Conservation (phyloP, 2,888 invertebrate genomes). For the Homarus gammarus region DNA sequence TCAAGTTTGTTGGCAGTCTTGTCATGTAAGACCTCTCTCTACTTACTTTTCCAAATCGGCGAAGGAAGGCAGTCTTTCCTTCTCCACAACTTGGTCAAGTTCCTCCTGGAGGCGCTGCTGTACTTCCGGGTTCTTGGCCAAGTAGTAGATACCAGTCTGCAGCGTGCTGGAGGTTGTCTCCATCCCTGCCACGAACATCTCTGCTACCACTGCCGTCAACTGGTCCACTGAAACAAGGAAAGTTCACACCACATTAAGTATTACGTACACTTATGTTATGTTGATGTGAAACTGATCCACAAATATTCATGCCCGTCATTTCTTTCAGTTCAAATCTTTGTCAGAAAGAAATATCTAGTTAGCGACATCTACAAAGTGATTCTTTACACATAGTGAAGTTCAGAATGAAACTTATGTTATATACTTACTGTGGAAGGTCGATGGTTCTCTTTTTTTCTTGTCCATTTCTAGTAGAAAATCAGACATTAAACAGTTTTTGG, state of each 20-base stretch:
- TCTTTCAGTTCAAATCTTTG: too few species aligned
- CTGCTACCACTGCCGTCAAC: neutral
- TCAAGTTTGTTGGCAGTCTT: too few species aligned
- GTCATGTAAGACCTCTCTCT: neutral
- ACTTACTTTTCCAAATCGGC: conserved; percentile 6
- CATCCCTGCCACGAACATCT: conserved; percentile 24
- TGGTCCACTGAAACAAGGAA: neutral
- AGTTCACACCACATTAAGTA: neutral
- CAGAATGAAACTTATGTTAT: neutral
- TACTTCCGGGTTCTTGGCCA: conserved; percentile 18
- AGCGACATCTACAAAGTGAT: too few species aligned
- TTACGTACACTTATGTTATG: neutral
- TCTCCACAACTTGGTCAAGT: conserved; percentile 12
- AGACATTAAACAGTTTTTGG: neutral
- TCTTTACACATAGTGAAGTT: too few species aligned
- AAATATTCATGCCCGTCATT: too few species aligned
- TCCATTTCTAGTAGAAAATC: neutral
- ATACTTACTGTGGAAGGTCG: neutral
- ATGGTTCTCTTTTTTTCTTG: neutral
- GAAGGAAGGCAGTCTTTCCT: neutral
- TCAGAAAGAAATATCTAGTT: too few species aligned
- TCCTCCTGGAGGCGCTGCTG: conserved; percentile 19
- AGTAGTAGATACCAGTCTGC: neutral
- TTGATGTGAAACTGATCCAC: neutral
- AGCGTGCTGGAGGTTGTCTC: conserved; percentile 14